Conservation (phyloP, 2,113 vertebrate genomes). For the Chaetodon auriga region DNA sequence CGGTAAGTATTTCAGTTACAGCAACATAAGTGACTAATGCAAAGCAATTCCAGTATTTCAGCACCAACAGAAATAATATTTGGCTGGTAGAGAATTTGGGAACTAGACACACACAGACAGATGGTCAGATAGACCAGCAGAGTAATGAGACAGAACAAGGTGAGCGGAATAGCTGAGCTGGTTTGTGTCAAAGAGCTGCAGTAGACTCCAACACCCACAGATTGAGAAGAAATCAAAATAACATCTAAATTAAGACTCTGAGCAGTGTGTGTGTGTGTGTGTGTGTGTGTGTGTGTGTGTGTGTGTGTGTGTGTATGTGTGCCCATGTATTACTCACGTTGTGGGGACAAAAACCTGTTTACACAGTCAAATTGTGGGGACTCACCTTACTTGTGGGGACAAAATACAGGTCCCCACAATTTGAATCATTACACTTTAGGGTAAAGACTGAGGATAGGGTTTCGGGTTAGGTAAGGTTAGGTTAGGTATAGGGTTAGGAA, state of each 20-base stretch:
- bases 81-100: neutral
- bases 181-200: constrained; percentile 50
- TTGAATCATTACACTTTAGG: too few relatives aligned
- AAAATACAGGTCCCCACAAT: too few relatives aligned
- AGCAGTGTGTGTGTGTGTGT: constrained; percentile 33
- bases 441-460: too few relatives aligned
- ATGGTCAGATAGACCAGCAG: constrained; percentile 29
- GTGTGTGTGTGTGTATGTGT: constrained; percentile 32
- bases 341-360: too few relatives aligned
- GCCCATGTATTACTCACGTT: too few relatives aligned
- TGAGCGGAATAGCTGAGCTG: constrained; percentile 61
- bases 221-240: constrained; percentile 69
- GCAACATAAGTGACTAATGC: neutral
- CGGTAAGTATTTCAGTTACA: neutral
- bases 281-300: constrained; percentile 46
- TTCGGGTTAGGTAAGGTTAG: too few relatives aligned
- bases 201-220: constrained; percentile 62
- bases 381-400: too few relatives aligned
- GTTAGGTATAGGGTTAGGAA: too few relatives aligned
- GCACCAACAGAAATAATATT: constrained; percentile 19
- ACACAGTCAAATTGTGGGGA: too few relatives aligned
- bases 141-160: constrained; percentile 61
- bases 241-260: constrained; percentile 70
- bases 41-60: constrained; percentile 29
- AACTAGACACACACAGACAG: constrained; percentile 1